These are phyloP conservation scores for Bufotes viridis DNA, from an alignment of 2,797 vertebrate genomes.

Conservation along the genomic window DNA sequence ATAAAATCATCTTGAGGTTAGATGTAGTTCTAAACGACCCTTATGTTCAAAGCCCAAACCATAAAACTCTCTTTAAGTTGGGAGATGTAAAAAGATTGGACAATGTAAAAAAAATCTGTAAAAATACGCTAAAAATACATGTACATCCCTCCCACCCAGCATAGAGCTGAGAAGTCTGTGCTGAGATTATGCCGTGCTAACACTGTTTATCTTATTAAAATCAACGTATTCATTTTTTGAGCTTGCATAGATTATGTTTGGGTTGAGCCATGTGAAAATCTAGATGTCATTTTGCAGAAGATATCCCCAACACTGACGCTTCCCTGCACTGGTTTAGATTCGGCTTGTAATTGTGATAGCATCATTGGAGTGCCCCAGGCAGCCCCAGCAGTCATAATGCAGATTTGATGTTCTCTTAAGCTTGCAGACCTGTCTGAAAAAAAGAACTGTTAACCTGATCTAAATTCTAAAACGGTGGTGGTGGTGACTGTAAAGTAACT, in stretches of 20 bases:
- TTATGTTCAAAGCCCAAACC: too few species aligned
- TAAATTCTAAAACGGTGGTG: conserved; percentile 22
- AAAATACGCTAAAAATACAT: background rate
- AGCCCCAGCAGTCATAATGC: conserved; percentile 52
- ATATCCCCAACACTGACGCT: conserved; percentile 18
- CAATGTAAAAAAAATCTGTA: background rate
- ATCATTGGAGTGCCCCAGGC: conserved; percentile 53
- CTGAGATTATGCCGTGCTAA: background rate
- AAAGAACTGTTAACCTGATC: conserved; percentile 35
- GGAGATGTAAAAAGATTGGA: background rate
- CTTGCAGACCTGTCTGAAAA: conserved; percentile 40
- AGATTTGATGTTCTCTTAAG: conserved; percentile 57
- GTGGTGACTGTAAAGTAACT: conserved; percentile 33
- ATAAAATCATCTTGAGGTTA: too few species aligned
- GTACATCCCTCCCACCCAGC: background rate
- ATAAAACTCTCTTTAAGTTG: background rate
- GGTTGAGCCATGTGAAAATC: conserved; percentile 3
- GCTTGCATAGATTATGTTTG: background rate
- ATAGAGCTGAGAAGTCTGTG: background rate
- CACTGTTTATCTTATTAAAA: background rate
- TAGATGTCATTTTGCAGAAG: conserved; percentile 41
- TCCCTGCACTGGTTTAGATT: conserved; percentile 31
- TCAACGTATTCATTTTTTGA: background rate
- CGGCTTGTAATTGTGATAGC: conserved; percentile 51
- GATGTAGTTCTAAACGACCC: too few species aligned